Evolutionary conservation across 2,888 invertebrate species (phyloP).

Genomic region (Xylophagus ater): DNA sequence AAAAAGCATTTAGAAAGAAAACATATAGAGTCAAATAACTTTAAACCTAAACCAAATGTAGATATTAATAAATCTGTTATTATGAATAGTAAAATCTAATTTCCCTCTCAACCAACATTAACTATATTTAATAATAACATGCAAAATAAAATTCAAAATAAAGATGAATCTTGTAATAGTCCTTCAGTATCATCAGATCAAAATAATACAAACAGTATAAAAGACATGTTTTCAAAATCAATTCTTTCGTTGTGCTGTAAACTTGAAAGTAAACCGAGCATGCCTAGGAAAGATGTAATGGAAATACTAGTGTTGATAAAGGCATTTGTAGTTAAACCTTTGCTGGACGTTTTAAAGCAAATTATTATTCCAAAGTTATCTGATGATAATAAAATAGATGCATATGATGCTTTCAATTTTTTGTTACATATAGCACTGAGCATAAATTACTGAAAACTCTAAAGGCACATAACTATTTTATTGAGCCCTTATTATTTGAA

Average conservation of each 20-base stretch:
- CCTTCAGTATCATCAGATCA: no score
- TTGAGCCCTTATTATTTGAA: background rate
- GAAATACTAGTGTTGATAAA: background rate
- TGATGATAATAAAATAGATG: background rate
- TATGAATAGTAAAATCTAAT: no score
- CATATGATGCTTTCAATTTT: no score
- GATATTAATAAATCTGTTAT: no score
- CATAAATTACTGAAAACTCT: background rate
- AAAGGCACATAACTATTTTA: background rate
- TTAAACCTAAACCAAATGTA: no score
- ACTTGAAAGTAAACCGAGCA: background rate
- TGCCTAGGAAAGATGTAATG: conserved; percentile 1
- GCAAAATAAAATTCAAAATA: no score
- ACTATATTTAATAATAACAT: no score
- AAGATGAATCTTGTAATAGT: no score
- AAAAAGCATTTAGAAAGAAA: background rate
- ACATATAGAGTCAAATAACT: no score
- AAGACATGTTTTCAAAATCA: background rate
- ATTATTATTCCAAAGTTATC: no score
- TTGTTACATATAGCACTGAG: background rate
- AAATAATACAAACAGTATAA: no score
- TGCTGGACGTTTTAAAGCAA: background rate
- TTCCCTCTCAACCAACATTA: no score
- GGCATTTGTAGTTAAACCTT: background rate
- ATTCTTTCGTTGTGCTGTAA: background rate